These are phyloP conservation scores for Drosophila orosa DNA, from an alignment of 1,140 invertebrate genomes.

Conservation along the genomic window DNA sequence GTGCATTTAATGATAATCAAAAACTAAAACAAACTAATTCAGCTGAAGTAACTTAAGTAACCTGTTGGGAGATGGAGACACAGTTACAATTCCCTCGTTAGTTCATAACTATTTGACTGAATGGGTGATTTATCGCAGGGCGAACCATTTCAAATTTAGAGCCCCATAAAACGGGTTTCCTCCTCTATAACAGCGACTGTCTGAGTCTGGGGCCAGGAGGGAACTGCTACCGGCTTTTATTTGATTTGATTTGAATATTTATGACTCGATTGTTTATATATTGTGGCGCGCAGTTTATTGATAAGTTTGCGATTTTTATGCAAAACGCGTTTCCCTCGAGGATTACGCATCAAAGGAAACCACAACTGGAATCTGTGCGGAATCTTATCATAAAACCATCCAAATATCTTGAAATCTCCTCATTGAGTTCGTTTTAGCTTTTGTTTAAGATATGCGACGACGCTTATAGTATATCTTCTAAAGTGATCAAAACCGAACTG, in stretches of 20 bases:
- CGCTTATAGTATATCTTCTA: background rate
- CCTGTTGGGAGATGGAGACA: background rate
- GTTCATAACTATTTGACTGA: slow-evolving; percentile 19
- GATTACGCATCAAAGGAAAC: slow-evolving; percentile 45
- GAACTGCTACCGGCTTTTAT: slow-evolving; percentile 43
- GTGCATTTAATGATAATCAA: background rate
- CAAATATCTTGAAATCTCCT: background rate
- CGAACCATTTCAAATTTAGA: slow-evolving; percentile 1
- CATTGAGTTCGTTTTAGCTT: slow-evolving; percentile 6
- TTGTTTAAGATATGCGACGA: slow-evolving; percentile 10
- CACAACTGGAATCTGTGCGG: slow-evolving; percentile 31
- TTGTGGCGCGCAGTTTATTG: slow-evolving; percentile 23
- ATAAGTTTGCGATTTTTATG: slow-evolving; percentile 49
- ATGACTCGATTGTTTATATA: slow-evolving; percentile 41
- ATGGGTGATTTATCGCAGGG: slow-evolving; percentile 25
- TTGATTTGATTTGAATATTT: slow-evolving; percentile 47
- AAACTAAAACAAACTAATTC: slow-evolving; percentile 12
- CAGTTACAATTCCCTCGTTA: slow-evolving; percentile 6
- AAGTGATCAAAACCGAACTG: slow-evolving; percentile 13
- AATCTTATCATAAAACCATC: slow-evolving; percentile 24
- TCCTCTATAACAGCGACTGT: slow-evolving; percentile 28
- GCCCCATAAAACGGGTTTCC: slow-evolving; percentile 15
- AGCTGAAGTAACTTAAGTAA: slow-evolving; percentile 14
- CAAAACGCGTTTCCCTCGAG: slow-evolving; percentile 40
- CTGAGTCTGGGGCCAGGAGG: slow-evolving; percentile 7